These are phyloP conservation scores for Pangasius krempfi DNA, from an alignment of 2,797 vertebrate genomes.

Conservation along the genomic window DNA sequence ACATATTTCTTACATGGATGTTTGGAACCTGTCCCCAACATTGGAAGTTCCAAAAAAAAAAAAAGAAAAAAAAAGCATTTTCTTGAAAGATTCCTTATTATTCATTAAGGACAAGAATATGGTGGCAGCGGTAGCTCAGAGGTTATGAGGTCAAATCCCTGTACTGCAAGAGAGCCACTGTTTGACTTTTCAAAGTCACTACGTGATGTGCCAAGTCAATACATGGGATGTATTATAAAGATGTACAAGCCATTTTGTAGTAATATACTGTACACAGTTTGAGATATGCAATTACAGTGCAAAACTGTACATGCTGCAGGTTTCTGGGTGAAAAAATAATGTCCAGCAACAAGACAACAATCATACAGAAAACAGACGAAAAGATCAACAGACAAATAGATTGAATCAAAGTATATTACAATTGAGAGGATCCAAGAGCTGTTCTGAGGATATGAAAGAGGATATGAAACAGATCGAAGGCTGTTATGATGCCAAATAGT, in stretches of 20 bases:
- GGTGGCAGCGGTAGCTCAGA: neutral
- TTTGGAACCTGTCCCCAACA: neutral
- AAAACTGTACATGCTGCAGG: neutral
- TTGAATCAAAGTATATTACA: neutral
- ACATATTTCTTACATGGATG: slow-evolving; percentile 38
- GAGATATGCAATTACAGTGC: neutral
- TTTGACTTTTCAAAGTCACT: neutral
- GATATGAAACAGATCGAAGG: neutral
- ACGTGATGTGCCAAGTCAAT: neutral
- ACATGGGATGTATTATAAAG: neutral
- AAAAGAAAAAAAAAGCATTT: neutral
- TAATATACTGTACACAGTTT: neutral
- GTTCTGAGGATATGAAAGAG: neutral
- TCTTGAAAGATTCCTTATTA: neutral
- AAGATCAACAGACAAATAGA: neutral
- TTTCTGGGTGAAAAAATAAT: neutral
- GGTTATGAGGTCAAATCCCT: slow-evolving; percentile 12
- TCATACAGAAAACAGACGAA: neutral
- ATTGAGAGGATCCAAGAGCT: neutral
- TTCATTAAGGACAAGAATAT: neutral
- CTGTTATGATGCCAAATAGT: neutral
- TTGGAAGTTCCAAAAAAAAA: neutral
- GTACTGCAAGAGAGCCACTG: neutral
- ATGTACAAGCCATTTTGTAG: neutral
- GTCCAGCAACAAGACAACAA: neutral